phyloP scores from a whole-genome alignment of 30 jellyfish, hydroid and myxozoan species.

The Sanderia malayensis region DNA sequence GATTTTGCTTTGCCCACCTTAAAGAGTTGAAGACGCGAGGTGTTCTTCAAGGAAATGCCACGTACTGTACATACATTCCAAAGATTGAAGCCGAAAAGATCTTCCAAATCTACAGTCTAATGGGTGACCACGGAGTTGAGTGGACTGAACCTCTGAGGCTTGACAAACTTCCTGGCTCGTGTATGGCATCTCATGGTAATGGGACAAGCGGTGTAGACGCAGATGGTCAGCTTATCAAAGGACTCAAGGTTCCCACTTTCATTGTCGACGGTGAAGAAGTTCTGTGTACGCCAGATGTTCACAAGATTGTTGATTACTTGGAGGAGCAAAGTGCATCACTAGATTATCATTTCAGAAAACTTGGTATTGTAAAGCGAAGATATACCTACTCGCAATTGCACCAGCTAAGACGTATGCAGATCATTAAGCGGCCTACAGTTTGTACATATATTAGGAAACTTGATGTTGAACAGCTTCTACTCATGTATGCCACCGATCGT shows the following conservation, averaged over 20 bases:
- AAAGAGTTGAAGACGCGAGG: constrained; percentile 86
- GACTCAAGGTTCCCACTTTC: constrained; percentile 65
- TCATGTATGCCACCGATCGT: constrained; percentile 96
- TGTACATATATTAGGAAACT: constrained; percentile 75
- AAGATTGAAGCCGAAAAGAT: constrained; percentile 91
- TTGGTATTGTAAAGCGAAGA: constrained; percentile 87
- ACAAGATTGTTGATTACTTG: constrained; percentile 82
- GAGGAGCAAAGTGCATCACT: constrained; percentile 99
- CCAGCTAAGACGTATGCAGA: constrained; percentile 90
- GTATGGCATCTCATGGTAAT: neutral
- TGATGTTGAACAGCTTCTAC: constrained; percentile 87
- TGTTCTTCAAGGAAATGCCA: constrained; percentile 90
- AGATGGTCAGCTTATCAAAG: constrained; percentile 8
- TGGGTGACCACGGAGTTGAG: constrained; percentile 87
- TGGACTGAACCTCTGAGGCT: constrained; percentile 83
- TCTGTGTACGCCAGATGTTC: constrained; percentile 95
- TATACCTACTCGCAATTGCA: constrained; percentile 96
- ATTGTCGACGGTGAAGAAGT: constrained; percentile 82
- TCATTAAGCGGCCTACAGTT: constrained; percentile 95
- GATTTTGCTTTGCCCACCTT: constrained; percentile 97
- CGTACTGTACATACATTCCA: constrained; percentile 95
- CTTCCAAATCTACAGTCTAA: constrained; percentile 86
- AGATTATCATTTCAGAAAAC: constrained; percentile 92
- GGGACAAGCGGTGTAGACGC: constrained; percentile 4
- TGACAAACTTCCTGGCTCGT: constrained; percentile 51